Evolutionary conservation across 2,888 invertebrate species (phyloP).

Genomic region (Mayetiola destructor): DNA sequence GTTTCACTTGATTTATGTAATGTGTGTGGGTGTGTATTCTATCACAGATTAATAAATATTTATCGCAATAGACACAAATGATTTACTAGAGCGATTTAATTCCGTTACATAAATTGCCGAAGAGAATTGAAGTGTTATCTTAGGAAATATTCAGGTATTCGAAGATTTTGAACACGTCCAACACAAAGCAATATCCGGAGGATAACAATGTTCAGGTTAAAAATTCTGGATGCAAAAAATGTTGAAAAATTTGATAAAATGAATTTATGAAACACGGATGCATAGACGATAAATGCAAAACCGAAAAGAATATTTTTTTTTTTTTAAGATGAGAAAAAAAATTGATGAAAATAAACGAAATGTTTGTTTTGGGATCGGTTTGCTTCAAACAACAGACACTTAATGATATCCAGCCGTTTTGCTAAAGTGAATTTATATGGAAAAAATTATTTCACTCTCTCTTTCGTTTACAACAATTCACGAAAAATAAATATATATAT

Average conservation of each 20-base stretch:
- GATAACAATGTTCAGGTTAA: too few species aligned
- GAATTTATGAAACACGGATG: neutral
- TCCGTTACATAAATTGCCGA: too few species aligned
- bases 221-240: neutral
- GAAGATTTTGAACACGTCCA: too few species aligned
- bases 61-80: too few species aligned
- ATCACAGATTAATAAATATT: too few species aligned
- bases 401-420: conserved; percentile 30
- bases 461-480: conserved; percentile 14
- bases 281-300: neutral
- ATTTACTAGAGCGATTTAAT: too few species aligned
- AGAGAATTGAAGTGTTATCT: too few species aligned
- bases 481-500: conserved; percentile 1
- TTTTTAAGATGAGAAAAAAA: neutral
- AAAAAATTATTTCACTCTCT: conserved; percentile 17
- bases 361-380: conserved; percentile 7
- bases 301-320: neutral
- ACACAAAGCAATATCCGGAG: too few species aligned
- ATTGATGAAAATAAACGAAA: neutral
- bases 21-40: too few species aligned
- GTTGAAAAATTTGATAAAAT: neutral
- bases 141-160: too few species aligned
- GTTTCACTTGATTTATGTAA: too few species aligned
- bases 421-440: conserved; percentile 30
- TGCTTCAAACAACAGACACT: conserved; percentile 17